phyloP scores from a whole-genome alignment of 2,888 invertebrate genomes.

The Charanyca ferruginea region DNA sequence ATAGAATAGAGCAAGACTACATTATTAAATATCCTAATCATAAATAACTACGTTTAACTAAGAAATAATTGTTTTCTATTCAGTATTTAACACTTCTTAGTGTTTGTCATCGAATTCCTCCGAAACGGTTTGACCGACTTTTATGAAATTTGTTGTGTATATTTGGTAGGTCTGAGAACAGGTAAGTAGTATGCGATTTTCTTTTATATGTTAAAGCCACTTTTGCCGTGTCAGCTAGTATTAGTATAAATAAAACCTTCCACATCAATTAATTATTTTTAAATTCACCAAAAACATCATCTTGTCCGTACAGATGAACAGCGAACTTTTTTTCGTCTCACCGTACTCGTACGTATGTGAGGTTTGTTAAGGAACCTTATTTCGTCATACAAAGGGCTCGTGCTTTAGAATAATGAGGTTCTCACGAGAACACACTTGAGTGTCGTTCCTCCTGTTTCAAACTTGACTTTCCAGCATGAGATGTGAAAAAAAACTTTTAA shows the following conservation, averaged over 20 bases:
- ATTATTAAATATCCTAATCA: no score
- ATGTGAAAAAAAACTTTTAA: slow-evolving; percentile 66
- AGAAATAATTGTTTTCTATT: no score
- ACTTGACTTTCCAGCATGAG: slow-evolving; percentile 81
- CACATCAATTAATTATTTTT: not conserved
- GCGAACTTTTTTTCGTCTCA: slow-evolving; percentile 22
- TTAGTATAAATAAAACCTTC: not conserved
- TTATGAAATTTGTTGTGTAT: no score
- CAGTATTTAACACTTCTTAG: no score
- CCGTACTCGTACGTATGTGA: slow-evolving; percentile 78
- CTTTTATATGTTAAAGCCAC: no score
- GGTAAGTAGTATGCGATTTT: no score
- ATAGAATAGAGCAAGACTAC: no score
- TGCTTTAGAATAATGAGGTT: slow-evolving; percentile 90
- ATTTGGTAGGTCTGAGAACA: no score
- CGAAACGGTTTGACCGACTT: no score
- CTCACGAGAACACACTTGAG: slow-evolving; percentile 80
- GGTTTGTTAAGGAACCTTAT: slow-evolving; percentile 90
- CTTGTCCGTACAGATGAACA: not conserved
- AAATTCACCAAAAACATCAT: slow-evolving; percentile 11
- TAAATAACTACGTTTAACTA: no score
- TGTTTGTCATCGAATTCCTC: no score
- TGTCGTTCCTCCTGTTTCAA: slow-evolving; percentile 82
- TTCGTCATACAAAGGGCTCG: slow-evolving; percentile 88
- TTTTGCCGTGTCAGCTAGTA: no score